Base-by-base conservation (phyloP, 1,140 invertebrate genomes). In the Onthophagus taurus region DNA sequence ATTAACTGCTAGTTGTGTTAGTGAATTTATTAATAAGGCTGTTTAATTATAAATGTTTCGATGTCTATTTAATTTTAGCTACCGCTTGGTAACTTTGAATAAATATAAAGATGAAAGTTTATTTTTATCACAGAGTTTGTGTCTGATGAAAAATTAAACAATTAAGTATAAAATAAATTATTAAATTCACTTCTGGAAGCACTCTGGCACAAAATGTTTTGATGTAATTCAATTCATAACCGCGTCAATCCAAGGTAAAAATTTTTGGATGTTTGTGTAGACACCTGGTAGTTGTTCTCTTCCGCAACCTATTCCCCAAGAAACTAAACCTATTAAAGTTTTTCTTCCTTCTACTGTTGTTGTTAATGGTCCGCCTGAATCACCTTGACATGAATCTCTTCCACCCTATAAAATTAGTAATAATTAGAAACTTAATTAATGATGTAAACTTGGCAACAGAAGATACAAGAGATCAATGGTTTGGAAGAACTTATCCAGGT, bases 251-350 rank as follows among this genome's bases (percentile, higher is more conserved):
- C 88, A 91, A n/a, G 85, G 83, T 38, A 90, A 84, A 60, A 90
- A 92, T 63, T 86, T 87, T 55, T 90, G 85, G 56, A 92, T 89
- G 56, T 91, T 91, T 1, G 88, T 91, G 55, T 92, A 91, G 1
- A 91, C 86, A 8, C 87, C 87, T 0, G 86, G 86, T n/a, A 92
- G 62, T 59, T 89, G 86, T 59, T 91, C 86, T 11, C 88, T 70
- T 4, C 88, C 89, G 52, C 88, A 92, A 11, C 89, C 89, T 47
- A 91, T 90, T 29, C 88, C 88, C 88, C 88, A 92, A 0, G 85
- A 89, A 0, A 93, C 89, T 0, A 93, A 70, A 3, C 89, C 89
- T 13, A 90, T 89, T 2, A 91, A 69, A 7, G 84, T 86, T 61
- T 81, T 83, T 23, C 85, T 74, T 1, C 87, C 87, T 36, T 89